Base-by-base conservation (phyloP, 2,797 vertebrate genomes). In the Tolypeutes matacus region DNA sequence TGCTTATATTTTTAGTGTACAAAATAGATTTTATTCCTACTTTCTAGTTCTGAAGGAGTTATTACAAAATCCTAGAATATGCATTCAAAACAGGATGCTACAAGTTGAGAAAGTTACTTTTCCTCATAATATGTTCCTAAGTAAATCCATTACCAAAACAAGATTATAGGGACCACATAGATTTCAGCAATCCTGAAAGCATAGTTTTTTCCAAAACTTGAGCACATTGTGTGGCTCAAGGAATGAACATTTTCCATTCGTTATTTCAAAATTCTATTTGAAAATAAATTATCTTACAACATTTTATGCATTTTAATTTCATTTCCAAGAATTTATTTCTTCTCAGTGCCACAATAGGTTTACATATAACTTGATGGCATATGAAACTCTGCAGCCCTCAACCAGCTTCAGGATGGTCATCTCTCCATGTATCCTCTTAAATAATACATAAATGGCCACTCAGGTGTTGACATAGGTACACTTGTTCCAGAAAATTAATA, bases 1-100 rank as follows among this genome's bases (percentile, higher is more conserved):
- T 89, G 72, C 81, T 70, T 13, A 67, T 58, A 34, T 64, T 51
- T 91, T 80, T 94, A 75, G 64, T 39, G 14, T 89, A 23, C 1
- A 93, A 94, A 95, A 25, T n/a, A 85, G 25, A 60, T 72, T 81
- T 94, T 65, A 58, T 18, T 53, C 5, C 46, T 46, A 46, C 46
- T 5, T 46, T 46, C 46, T 46, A 46, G 46, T 46, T 5, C 18
- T 85, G 64, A 78, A 87, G 7, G 64, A 39, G 7, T 65, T 95
- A 36, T 5, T 5, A 3, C n/a, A 88, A 90, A 89, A 94, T 29
- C 4, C 23, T 42, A 83, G 90, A 78, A 29, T 72, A 77, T 67
- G 11, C 12, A 65, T 65, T 92, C 81, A 83, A 89, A 78, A 64
- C 11, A 20, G 42, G 6, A 36, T 67, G 6, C 9, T 76, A 86